Percentiles rank a stretch among this genome's conserved stretches.
Conservation (phyloP, 2,797 vertebrate species). For the Scarus forsteni region DNA sequence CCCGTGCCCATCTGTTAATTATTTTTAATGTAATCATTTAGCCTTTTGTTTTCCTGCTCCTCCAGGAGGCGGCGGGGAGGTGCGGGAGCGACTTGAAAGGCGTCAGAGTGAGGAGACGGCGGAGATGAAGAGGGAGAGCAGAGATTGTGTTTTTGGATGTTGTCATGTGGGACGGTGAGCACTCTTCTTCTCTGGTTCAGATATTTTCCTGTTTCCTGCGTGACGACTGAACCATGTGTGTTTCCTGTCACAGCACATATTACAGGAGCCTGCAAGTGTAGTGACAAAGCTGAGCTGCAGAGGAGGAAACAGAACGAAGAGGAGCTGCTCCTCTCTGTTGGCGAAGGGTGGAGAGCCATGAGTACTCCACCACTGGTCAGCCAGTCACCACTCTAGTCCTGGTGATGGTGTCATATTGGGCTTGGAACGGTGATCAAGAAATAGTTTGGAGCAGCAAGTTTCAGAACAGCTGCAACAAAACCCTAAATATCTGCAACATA, state of each 20-base stretch:
- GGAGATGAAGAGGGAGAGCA: slow-evolving; percentile 62
- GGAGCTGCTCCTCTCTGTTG: neutral
- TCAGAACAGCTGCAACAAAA: no score
- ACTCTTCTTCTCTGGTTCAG: slow-evolving; percentile 44
- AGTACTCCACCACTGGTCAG: no score
- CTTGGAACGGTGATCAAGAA: no score
- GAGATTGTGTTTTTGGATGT: slow-evolving; percentile 41
- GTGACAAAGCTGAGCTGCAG: neutral
- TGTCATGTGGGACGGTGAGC: slow-evolving; percentile 54
- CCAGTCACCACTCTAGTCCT: no score
- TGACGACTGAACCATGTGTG: neutral
- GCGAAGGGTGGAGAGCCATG: no score
- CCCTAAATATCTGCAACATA: no score
- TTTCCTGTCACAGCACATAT: slow-evolving; percentile 14
- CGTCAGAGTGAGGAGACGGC: slow-evolving; percentile 63
- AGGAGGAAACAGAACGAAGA: neutral
- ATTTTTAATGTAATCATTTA: slow-evolving; percentile 97
- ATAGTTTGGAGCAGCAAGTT: no score
- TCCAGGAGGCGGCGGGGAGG: slow-evolving; percentile 69
- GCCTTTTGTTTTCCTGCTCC: slow-evolving; percentile 89
- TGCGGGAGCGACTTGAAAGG: slow-evolving; percentile 71
- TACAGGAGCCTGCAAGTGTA: neutral
- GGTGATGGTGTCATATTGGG: no score
- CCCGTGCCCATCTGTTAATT: slow-evolving; percentile 97
- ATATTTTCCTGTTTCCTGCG: slow-evolving; percentile 17